Evolutionary conservation across 2,888 invertebrate genomes (phyloP).

Genomic region (Atethmia centrago): DNA sequence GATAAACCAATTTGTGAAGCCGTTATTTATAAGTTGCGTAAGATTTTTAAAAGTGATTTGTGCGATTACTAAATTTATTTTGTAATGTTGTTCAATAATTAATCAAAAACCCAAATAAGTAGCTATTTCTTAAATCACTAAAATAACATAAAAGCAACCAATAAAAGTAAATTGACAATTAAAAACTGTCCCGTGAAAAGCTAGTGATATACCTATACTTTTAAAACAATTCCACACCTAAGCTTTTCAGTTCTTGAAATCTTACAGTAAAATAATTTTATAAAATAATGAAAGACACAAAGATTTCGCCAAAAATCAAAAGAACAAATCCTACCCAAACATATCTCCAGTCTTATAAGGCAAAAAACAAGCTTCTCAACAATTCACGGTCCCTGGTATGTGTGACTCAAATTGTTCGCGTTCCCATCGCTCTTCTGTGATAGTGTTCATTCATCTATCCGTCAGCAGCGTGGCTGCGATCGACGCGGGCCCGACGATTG

Average conservation of each 20-base stretch:
- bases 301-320: background rate
- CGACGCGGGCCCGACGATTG: conserved; percentile 71
- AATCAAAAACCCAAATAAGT: background rate
- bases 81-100: background rate
- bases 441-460: conserved; percentile 83
- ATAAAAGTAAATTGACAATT: background rate
- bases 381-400: conserved; percentile 44
- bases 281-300: background rate
- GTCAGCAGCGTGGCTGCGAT: conserved; percentile 72
- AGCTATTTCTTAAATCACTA: background rate
- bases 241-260: no score
- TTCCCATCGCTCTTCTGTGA: conserved; percentile 64
- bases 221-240: background rate
- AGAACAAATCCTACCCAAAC: background rate
- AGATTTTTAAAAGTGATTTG: background rate
- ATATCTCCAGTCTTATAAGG: conserved; percentile 29
- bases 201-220: background rate
- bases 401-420: conserved; percentile 67
- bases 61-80: background rate
- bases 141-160: background rate
- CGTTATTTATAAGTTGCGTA: background rate
- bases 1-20: background rate
- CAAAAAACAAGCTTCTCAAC: conserved; percentile 28
- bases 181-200: background rate
- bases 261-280: background rate